Evolutionary conservation across 2,888 invertebrate species (phyloP), one percentile per base, ranked within the genome.

Genomic region (Globia sparganii): DNA sequence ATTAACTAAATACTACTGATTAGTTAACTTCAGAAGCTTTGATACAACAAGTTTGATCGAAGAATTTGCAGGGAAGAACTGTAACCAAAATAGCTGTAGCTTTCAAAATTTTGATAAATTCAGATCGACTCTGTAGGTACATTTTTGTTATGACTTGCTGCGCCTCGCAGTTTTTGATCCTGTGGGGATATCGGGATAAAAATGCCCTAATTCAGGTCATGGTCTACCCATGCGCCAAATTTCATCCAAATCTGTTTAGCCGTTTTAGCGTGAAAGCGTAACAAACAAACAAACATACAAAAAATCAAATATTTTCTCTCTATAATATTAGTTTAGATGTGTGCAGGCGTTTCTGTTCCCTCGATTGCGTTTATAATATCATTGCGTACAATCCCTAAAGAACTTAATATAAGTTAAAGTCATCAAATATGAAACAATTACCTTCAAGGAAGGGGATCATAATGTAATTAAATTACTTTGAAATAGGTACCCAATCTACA

Each of bases 401-500:
- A 1, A n/a, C 25, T n/a, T 18, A 37, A 1, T 25, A 18, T 2
- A 59, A 37, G 4, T 28, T 31, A 18, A 21, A 61, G 13, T 0
- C 21, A n/a, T 43, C n/a, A 46, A 46, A 34, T 69, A 46, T 28
- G 37, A 70, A 28, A 69, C 15, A 49, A 40, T 72, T 5, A 59
- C 49, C 46, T 31, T 5, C 4, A 11, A 49, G n/a, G 2, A 28
- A 69, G 28, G 34, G 2, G 15, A 59, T 40, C 46, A 59, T n/a
- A 43, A 2, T 37, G 15, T 78, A 53, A 66, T 59, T 66, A 66
- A 74, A 59, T 78, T 43, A 74, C 59, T 25, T 15, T 59, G 6
- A 1, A 59, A 34, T 40, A n/a, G n/a, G n/a, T n/a, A 34, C 31
- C n/a, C 56, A 64, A 80, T 34, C 34, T 28, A 65, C 58, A 28